Evolutionary conservation across 2,113 vertebrate genomes (phyloP), one percentile per base, ranked within the genome.

Genomic region (Esox niger): DNA sequence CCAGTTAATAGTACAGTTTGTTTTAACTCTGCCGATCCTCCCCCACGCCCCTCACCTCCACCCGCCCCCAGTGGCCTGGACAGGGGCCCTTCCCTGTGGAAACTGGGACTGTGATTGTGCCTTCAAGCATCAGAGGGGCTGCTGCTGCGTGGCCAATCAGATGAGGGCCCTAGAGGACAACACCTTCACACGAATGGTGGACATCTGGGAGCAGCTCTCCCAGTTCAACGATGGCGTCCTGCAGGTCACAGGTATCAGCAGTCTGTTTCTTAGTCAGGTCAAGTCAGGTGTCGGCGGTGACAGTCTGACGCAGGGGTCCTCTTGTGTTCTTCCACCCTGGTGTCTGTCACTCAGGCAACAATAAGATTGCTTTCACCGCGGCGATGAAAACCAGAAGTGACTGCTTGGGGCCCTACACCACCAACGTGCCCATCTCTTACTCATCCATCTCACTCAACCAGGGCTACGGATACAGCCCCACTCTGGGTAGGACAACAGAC

Each of bases 331-430:
- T 26, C n/a, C 59, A 67, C 31, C 21, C 6, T 52, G n/a, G 2
- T 52, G 8, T 70, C 13, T 49, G 25, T 52, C 10, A 27, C 3
- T 57, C 65, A 91, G 91, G n/a, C 26, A 43, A 38, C 11, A 17
- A 4, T 4, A 71, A 82, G 47, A n/a, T 90, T 47, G 67, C 88
- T 17, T 92, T 91, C 77, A 77, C 68, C 13, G 88, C 88, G 49
- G 26, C 20, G 13, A 73, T 90, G 66, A 26, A 10, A 29, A 20
- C 63, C 2, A 71, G 11, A 5, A 1, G 9, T 10, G 2, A 1
- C 2, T 91, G 90, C 69, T 88, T 88, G 32, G 91, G 91, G 20
- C 89, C 89, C 31, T 92, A 88, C 70, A 91, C 80, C 38, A 86
- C 57, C 13, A 72, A 90, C 1, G 69, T 90, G 13, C 75, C 89